Evolutionary conservation across 92 coral and sea anemone species (phyloP).

Genomic region (Actinostola sp.): DNA sequence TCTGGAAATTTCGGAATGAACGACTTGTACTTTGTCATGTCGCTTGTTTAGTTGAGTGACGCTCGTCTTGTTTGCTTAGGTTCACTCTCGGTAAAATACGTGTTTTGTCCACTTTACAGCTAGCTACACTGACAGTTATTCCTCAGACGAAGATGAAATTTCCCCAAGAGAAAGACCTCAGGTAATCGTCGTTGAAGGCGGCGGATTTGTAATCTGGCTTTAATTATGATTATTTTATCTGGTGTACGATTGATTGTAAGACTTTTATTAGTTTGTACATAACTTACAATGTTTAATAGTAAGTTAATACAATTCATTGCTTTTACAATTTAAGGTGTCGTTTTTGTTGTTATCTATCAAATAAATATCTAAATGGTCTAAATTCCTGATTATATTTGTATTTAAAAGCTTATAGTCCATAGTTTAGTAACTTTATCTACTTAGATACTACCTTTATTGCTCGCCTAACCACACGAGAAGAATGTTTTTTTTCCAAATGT

Average conservation of each 20-base stretch:
- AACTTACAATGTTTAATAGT: background rate
- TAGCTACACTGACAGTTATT: constrained; percentile 97
- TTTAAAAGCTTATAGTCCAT: too few relatives aligned
- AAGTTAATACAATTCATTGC: background rate
- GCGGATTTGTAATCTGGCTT: background rate
- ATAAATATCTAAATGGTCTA: too few relatives aligned
- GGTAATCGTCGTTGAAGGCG: too few relatives aligned
- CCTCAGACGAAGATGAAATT: constrained; percentile 97
- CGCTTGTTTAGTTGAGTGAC: background rate
- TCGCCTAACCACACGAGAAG: too few relatives aligned
- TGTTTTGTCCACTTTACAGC: constrained; percentile 58
- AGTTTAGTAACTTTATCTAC: too few relatives aligned
- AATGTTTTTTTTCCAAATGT: too few relatives aligned
- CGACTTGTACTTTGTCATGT: background rate
- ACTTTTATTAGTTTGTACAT: too few relatives aligned
- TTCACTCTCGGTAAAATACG: constrained; percentile 16
- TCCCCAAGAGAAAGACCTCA: constrained; percentile 96
- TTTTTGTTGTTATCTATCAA: background rate
- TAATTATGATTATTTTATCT: background rate
- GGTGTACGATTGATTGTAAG: too few relatives aligned
- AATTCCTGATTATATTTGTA: background rate
- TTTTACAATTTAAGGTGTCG: background rate
- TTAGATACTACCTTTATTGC: too few relatives aligned
- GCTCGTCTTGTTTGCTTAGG: constrained; percentile 19
- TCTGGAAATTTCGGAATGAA: constrained; percentile 12